A percentile compares a stretch with the other conserved stretches of the same genome.
These are phyloP conservation scores for Clarias pachynema DNA, from an alignment of 2,797 vertebrate species.

Conservation along the genomic window DNA sequence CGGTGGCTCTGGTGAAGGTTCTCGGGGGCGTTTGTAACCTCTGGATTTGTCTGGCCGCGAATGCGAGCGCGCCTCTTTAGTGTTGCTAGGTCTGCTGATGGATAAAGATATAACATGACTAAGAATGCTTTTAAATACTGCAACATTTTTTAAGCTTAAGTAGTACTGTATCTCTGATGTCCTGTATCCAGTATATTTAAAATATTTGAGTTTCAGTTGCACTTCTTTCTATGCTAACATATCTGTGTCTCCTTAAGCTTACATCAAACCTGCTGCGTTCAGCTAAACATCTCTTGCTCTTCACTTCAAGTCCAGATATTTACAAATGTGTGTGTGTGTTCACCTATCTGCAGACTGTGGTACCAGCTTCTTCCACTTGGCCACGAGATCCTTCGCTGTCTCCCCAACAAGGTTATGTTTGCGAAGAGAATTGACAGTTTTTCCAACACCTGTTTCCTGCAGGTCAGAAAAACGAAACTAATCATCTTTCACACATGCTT, in stretches of 20 bases:
- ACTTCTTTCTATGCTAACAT: neutral
- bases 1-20: slow-evolving; percentile 75
- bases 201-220: neutral
- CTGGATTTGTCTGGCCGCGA: slow-evolving; percentile 52
- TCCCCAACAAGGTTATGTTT: slow-evolving; percentile 89
- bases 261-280: neutral
- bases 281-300: neutral
- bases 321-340: slow-evolving; percentile 31
- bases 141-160: neutral
- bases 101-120: neutral
- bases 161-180: neutral
- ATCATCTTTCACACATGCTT: neutral
- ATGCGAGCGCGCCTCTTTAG: slow-evolving; percentile 68
- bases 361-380: slow-evolving; percentile 96
- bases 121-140: neutral
- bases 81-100: slow-evolving; percentile 64
- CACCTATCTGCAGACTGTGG: slow-evolving; percentile 89
- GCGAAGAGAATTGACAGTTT: slow-evolving; percentile 91
- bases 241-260: neutral
- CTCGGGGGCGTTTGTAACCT: slow-evolving; percentile 71
- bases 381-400: slow-evolving; percentile 87
- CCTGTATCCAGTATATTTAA: neutral
- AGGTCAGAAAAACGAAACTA: neutral
- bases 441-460: slow-evolving; percentile 96
- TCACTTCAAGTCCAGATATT: neutral